Percentiles rank a stretch among this genome's conserved stretches.
phyloP scores from a whole-genome alignment of 2,888 invertebrate species.

The Pollenia angustigena region DNA sequence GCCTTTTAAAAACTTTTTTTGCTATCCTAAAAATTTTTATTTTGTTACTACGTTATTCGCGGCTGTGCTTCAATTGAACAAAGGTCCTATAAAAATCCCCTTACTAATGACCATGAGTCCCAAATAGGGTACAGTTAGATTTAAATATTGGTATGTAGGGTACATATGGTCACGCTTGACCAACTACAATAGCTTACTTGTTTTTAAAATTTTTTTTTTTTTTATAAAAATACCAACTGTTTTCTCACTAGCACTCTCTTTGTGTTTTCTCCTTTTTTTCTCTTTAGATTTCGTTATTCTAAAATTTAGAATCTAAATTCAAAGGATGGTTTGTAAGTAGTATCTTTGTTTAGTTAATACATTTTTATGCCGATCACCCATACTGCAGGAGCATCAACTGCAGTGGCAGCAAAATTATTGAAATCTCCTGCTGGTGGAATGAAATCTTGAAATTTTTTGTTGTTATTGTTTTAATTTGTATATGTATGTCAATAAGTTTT shows the following conservation, averaged over 20 bases:
- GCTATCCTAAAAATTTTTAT: no score
- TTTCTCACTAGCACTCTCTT: neutral
- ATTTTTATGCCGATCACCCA: conserved; percentile 30
- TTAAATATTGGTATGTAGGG: no score
- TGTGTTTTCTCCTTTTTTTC: neutral
- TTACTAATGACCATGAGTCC: no score
- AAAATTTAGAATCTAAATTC: no score
- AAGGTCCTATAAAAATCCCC: no score
- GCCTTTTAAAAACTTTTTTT: no score
- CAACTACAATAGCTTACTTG: no score
- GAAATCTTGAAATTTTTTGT: conserved; percentile 15
- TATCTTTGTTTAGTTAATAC: conserved; percentile 39
- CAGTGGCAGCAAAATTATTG: conserved; percentile 25
- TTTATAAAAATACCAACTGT: conserved; percentile 25
- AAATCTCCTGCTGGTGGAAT: conserved; percentile 35
- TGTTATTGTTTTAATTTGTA: neutral
- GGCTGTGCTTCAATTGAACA: no score
- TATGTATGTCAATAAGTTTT: neutral
- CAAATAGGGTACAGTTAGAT: no score
- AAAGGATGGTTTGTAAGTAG: conserved; percentile 36
- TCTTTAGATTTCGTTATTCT: conserved; percentile 27
- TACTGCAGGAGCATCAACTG: neutral
- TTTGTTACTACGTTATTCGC: no score
- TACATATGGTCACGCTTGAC: no score
- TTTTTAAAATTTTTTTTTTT: neutral